Base-by-base conservation (phyloP, 2,888 invertebrate species). In the Biston betularia region DNA sequence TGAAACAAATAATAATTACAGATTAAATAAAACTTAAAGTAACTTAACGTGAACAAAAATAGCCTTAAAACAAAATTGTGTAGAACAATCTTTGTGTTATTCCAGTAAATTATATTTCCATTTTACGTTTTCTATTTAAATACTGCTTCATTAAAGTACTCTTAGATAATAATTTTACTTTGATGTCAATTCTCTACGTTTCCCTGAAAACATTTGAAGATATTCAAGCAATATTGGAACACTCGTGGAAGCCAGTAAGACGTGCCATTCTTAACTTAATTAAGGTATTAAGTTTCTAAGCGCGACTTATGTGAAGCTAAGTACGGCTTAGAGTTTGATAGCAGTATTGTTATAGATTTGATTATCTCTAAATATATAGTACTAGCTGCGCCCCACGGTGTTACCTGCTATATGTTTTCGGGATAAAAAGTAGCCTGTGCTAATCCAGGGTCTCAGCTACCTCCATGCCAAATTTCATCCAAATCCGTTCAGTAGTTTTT, bases 201-300 rank as follows among this genome's bases (percentile, higher is more conserved):
- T 15, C 46, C 15, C 8, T 8, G 11, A 33, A 48, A 48, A 11
- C 24, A 33, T 48, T 48, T n/a, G 34, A 50, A 52, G 52, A 40
- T 44, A 33, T n/a, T 24, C 42, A 12, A 44, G 54, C 33, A n/a
- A 40, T 50, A 50, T 44, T 54, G 54, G 42, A 42, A 53, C 15
- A 35, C 49, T 49, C 52, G 34, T 15, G 69, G 71, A 72, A 71
- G 63, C 73, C 69, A 63, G 45, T 40, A 56, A 56, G 59, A 56
- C 56, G 24, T 38, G 35, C 10, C 33, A 38, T 67, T 62, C 63
- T 44, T 68, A 65, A 68, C 63, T 65, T 57, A 60, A 57, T 62
- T 62, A 67, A 49, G 52, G 63, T 54, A 62, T 62, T 62, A 67
- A 35, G 67, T 62, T 62, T 53, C 53, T 58, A 62, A 62, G 61